Base-by-base conservation (phyloP, 2,888 invertebrate genomes). In the Eurois occulta region DNA sequence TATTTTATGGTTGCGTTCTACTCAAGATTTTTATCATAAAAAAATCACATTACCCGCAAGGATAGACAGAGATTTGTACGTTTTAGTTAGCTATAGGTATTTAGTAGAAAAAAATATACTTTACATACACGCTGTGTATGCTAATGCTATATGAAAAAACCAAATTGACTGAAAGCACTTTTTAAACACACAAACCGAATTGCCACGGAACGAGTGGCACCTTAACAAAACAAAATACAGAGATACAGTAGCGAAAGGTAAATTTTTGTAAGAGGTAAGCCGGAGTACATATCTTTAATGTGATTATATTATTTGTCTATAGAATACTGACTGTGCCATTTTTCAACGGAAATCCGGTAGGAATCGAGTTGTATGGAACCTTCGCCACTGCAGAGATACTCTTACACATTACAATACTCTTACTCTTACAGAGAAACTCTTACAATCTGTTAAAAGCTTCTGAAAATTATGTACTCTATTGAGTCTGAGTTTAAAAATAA, bases 401-500 rank as follows among this genome's bases (percentile, higher is more conserved):
- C 52, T 21, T 48, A 48, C 43, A 43, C 43, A 13, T n/a, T n/a
- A n/a, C n/a, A n/a, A n/a, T n/a, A n/a, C n/a, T 38, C 38, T 6
- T 38, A 7, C 7, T 38, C 38, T 38, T 35, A 55, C 55, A 52
- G 1, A n/a, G n/a, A n/a, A n/a, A n/a, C n/a, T 41, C 32, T 18
- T 21, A n/a, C n/a, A 11, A 4, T 13, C 13, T 38, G 10, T 5
- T 38, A 2, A 46, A 68, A 77, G 32, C 41, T 48, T 32, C 2
- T 0, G 3, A 60, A 60, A 60, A 8, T 32, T 35, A 35, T 35
- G 2, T 35, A 4, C n/a, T 24, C 35, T 24, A 41, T 48, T 41
- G 41, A 65, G 58, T 24, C 4, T 16, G 24, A 0, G n/a, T 35
- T 18, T 81, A 75, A 80, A 82, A 79, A 75, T 71, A 84, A 48